Base-by-base conservation (phyloP, 2,888 invertebrate genomes). In the Chloroclysta siterata region DNA sequence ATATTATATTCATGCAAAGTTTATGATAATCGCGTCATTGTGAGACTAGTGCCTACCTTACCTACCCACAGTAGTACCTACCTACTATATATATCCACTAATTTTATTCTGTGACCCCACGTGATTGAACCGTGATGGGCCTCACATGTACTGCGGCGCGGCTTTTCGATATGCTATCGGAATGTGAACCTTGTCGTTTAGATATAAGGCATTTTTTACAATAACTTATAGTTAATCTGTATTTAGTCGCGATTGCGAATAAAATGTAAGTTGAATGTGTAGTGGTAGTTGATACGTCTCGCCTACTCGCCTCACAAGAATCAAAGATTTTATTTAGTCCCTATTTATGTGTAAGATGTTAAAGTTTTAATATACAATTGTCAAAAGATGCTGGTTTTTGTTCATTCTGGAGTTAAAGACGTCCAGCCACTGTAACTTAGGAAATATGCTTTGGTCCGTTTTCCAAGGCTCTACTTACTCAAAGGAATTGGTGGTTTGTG, bases 261-360 rank as follows among this genome's bases (percentile, higher is more conserved):
- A 14, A 60, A 58, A 10, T 51, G n/a, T 50, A 29, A 59, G 28
- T 53, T 36, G 6, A 47, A 48, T 59, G 42, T 57, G 22, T 57
- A 59, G 10, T 60, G 41, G 53, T 62, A 65, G 53, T 52, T 59
- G 58, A 59, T 59, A 41, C 17, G 33, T 53, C 63, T 65, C 61
- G 59, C 62, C 29, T 22, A 53, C 63, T 65, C 63, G 57, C 62
- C 66, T 64, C 53, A 53, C 61, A 53, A 42, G 39, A 62, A 63
- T 61, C 69, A 65, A 71, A 65, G 61, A 67, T 63, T 66, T 63
- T 69, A 67, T 65, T 69, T 71, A 71, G 66, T 61, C 52, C 39
- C 39, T 64, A 64, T 47, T 55, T 69, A 62, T 64, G 46, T 62
- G 47, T 68, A 69, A 67, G 64, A 61, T 63, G 66, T 69, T 68